These are phyloP conservation scores for Opisthocomus hoazin DNA, from an alignment of 2,113 vertebrate species.

Conservation along the genomic window DNA sequence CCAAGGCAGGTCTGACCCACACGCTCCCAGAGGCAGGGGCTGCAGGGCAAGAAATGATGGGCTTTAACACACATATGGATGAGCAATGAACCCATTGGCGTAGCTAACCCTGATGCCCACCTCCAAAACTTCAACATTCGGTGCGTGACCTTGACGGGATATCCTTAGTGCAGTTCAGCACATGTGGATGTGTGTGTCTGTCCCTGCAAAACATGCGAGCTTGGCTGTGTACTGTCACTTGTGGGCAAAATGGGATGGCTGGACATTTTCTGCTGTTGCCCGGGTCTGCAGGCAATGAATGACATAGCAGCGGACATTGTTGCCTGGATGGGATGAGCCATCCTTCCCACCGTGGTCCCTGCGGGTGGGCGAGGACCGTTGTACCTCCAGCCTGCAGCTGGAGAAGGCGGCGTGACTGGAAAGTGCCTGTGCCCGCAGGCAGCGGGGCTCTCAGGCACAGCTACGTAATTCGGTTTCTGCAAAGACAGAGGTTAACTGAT, in stretches of 20 bases:
- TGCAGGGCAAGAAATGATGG: background rate
- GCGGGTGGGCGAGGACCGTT: rapidly evolving
- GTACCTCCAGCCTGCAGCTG: background rate
- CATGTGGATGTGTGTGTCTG: rapidly evolving
- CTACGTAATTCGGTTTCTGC: rapidly evolving
- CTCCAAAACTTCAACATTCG: background rate
- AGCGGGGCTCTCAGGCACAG: background rate
- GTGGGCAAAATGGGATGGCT: background rate
- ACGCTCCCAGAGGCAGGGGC: background rate
- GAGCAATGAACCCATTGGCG: background rate
- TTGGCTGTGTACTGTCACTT: rapidly evolving
- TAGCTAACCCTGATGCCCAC: background rate
- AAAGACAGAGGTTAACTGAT: background rate
- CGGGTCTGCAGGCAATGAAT: background rate
- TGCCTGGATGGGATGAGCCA: background rate
- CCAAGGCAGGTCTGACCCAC: background rate
- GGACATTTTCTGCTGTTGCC: background rate
- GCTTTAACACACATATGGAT: background rate
- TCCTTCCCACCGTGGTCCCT: background rate
- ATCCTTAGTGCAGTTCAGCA: background rate
- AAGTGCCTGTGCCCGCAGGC: background rate
- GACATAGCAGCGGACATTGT: background rate
- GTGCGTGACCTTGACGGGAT: background rate
- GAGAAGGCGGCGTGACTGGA: background rate
- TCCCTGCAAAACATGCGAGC: background rate